Base-by-base conservation (phyloP, 2,797 vertebrate genomes). In the Alfaro cultratus region DNA sequence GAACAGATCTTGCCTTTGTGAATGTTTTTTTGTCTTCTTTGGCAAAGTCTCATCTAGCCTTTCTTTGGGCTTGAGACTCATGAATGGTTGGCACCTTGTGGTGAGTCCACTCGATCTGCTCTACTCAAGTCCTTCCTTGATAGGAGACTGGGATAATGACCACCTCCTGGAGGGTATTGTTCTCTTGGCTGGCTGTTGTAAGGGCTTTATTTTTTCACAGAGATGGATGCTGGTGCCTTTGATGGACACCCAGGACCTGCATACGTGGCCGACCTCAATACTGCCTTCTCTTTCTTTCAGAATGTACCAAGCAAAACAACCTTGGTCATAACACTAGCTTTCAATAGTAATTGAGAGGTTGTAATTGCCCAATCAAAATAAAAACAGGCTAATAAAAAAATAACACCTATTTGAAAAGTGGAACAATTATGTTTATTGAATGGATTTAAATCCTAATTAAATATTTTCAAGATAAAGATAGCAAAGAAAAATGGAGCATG, bases 51-150 rank as follows among this genome's bases (percentile, higher is more conserved):
- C 31, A 49, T 62, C 34, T 18, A 39, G 45, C 31, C 45, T 49
- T 49, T 74, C 31, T 73, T 34, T 39, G 51, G 29, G 15, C 39
- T 21, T n/a, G 41, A 57, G 41, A 31, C 62, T 34, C 36, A 23
- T 70, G 23, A 75, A 53, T 47, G 16, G 13, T 39, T 71, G 34
- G 47, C 12, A 80, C 47, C 62, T 45, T 72, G 23, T 68, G 57
- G n/a, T 23, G 36, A 68, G 64, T 39, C 55, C 47, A 26, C 12
- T 78, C 34, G 23, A 51, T 47, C 29, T 31, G 46, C 26, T 74
- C n/a, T 67, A 53, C 29, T 67, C 49, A 79, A 73, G 57, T 74
- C 18, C 39, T 51, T 43, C 41, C 31, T 74, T 79, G 15, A 51
- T 51, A 36, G 34, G 2, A 41, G 26, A 67, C 36, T 43, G 53